phyloP scores from a whole-genome alignment of 2,113 vertebrate species.

The Turnix velox region DNA sequence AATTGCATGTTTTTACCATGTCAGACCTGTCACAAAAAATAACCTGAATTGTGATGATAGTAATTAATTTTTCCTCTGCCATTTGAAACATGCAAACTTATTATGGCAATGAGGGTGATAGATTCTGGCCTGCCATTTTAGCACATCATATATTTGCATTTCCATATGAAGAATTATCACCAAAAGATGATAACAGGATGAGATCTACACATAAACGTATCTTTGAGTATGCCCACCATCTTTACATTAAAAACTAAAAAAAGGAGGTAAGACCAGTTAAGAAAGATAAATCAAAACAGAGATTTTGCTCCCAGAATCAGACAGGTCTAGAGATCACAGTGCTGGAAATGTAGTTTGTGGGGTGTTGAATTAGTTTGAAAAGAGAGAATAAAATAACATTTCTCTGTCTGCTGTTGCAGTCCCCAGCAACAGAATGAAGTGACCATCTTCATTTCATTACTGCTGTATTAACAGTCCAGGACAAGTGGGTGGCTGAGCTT shows the following conservation, averaged over 20 bases:
- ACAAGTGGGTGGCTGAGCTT: neutral
- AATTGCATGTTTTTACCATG: conserved; percentile 57
- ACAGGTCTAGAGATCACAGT: neutral
- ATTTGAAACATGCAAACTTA: conserved; percentile 31
- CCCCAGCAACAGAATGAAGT: too few species aligned
- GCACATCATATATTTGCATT: neutral
- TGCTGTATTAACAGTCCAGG: neutral
- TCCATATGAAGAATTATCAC: neutral
- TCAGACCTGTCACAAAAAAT: conserved; percentile 33
- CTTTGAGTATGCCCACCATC: neutral
- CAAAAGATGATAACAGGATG: neutral
- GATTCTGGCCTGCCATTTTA: conserved; percentile 33
- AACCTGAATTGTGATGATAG: conserved; percentile 29
- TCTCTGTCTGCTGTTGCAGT: neutral
- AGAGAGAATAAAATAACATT: neutral
- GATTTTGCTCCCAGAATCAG: neutral
- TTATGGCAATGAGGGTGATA: neutral
- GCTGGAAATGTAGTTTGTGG: neutral
- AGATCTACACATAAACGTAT: neutral
- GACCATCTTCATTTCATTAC: neutral
- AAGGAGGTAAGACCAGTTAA: neutral
- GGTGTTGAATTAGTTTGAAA: neutral
- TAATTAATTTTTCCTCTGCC: conserved; percentile 53
- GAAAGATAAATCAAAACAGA: neutral
- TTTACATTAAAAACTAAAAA: neutral